These are phyloP conservation scores for Plectrocnemia conspersa DNA, from an alignment of 1,140 invertebrate species.

Conservation along the genomic window DNA sequence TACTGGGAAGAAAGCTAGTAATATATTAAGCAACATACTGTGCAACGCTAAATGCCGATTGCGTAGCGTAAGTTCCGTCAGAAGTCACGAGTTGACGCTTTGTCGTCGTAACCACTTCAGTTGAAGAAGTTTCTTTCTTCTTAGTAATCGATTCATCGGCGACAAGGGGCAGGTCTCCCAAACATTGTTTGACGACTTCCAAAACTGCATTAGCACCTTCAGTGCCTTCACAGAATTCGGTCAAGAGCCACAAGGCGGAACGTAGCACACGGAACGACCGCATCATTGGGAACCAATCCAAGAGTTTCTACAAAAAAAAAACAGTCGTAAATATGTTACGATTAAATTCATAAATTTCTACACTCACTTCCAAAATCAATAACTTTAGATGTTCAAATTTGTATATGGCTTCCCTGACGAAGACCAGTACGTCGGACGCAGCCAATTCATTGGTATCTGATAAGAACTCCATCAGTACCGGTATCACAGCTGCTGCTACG, in stretches of 20 bases:
- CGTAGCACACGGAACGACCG: slow-evolving; percentile 83
- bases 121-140: slow-evolving; percentile 37
- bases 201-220: slow-evolving; percentile 79
- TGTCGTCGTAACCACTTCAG: slow-evolving; percentile 28
- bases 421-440: slow-evolving; percentile 90
- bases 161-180: slow-evolving; percentile 87
- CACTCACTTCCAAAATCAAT: slow-evolving; percentile 68
- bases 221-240: slow-evolving; percentile 83
- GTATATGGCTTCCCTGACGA: slow-evolving; percentile 92
- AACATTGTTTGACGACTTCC: slow-evolving; percentile 65
- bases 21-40: slow-evolving; percentile 47
- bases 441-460: slow-evolving; percentile 91
- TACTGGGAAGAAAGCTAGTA: too few relatives aligned
- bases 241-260: slow-evolving; percentile 95
- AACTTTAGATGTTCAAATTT: slow-evolving; percentile 78
- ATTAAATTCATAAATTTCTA: background rate
- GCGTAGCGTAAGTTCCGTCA: slow-evolving; percentile 97
- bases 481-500: slow-evolving; percentile 89
- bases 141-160: slow-evolving; percentile 53
- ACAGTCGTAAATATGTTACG: slow-evolving; percentile 3
- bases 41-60: slow-evolving; percentile 89
- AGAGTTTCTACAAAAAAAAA: slow-evolving; percentile 56
- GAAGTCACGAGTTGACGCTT: slow-evolving; percentile 77
- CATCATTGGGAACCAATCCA: slow-evolving; percentile 80
- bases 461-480: slow-evolving; percentile 93